Base-by-base conservation (phyloP, 2,797 vertebrate species). In the Melanotaenia nigrans region DNA sequence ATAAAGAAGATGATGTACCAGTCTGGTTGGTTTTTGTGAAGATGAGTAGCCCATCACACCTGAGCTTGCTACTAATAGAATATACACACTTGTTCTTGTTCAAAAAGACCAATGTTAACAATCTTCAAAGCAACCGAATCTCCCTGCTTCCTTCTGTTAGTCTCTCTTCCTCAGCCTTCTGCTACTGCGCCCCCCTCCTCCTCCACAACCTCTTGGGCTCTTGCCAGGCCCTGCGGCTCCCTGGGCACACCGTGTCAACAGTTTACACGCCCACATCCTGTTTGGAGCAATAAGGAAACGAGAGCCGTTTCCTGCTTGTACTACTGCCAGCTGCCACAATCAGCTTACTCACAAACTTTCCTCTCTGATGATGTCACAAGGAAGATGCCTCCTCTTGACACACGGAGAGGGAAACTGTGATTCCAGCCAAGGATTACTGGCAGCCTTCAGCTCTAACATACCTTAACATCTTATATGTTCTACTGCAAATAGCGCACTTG, bases 261-360 rank as follows among this genome's bases (percentile, higher is more conserved):
- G 92, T 94, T 95, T 94, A 95, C 92, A 94, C 90, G 76, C 92
- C 85, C 89, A 92, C 93, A 94, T 95, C 94, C 94, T 95, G 94
- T 95, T 94, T 94, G 90, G 85, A 94, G 93, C 91, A 95, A 94
- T 95, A 95, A 93, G 93, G 93, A 94, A 95, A 93, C 88, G 49
- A 91, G 81, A 88, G 84, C 89, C 57, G 90, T 94, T 95, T 95
- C 94, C 94, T 94, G 85, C 88, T 87, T 89, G 90, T 86, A 83
- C 58, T 60, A 42, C 61, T 92, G 92, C 90, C 92, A 93, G 85
- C 82, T 77, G 62, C 86, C 81, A 71, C 82, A 78, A 79, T 86
- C 78, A 68, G 68, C 83, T 83, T 85, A 25, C 77, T 85, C 68
- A 65, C 78, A 63, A 81, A 80, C 78, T 76, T 72, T 79, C 79